Percentiles rank a stretch among this genome's conserved stretches.
These are phyloP conservation scores for Ganaspis brasiliensis DNA, from an alignment of 2,888 invertebrate genomes.

Conservation along the genomic window DNA sequence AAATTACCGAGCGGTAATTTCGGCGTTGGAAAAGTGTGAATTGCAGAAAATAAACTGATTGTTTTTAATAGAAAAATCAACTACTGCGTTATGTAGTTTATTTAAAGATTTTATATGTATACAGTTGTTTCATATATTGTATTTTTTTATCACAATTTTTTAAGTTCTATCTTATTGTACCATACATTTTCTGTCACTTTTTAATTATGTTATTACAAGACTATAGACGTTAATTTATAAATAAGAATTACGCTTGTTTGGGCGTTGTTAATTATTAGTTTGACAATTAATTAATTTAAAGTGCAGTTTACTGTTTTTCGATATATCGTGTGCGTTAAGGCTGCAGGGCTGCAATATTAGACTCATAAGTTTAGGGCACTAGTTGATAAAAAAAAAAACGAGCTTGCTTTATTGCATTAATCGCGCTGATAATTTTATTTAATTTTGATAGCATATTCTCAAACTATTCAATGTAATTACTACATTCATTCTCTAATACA, in stretches of 20 bases:
- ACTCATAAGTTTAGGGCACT: slow-evolving; percentile 69
- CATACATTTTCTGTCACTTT: slow-evolving; percentile 65
- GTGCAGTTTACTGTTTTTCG: slow-evolving; percentile 48
- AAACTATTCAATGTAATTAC: slow-evolving; percentile 50
- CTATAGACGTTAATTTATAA: slow-evolving; percentile 66
- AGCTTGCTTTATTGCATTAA: slow-evolving; percentile 70
- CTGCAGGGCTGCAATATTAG: slow-evolving; percentile 77
- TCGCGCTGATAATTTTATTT: slow-evolving; percentile 54
- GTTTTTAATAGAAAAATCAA: slow-evolving; percentile 11
- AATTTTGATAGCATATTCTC: slow-evolving; percentile 36
- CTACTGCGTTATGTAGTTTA: slow-evolving; percentile 71
- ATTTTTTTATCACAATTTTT: slow-evolving; percentile 75
- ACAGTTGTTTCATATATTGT: slow-evolving; percentile 76
- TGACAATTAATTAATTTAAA: slow-evolving; percentile 35
- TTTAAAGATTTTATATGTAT: slow-evolving; percentile 75
- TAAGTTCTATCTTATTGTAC: slow-evolving; percentile 72
- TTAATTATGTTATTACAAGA: slow-evolving; percentile 61
- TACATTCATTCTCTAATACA: slow-evolving; percentile 48
- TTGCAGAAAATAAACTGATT: slow-evolving; percentile 33
- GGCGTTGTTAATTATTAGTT: slow-evolving; percentile 21
- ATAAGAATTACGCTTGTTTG: slow-evolving; percentile 8
- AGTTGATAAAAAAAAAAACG: slow-evolving; percentile 61
- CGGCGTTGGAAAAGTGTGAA: slow-evolving; percentile 66
- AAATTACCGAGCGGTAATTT: slow-evolving; percentile 70
- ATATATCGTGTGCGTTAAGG: slow-evolving; percentile 65